Base-by-base conservation (phyloP, 2,888 invertebrate genomes). In the Pandemis cinnamomeana region DNA sequence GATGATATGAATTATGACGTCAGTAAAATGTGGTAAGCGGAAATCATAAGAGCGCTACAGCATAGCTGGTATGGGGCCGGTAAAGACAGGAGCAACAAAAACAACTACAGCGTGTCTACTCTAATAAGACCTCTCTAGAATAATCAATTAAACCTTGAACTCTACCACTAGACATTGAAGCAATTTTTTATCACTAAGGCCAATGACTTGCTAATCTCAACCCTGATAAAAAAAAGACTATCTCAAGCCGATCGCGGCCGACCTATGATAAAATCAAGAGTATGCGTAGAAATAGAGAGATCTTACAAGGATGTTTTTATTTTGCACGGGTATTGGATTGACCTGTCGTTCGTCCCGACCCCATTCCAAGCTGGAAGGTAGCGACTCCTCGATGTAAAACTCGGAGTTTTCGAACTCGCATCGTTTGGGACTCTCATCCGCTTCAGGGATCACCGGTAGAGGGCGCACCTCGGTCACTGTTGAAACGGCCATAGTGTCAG, bases 351-450 rank as follows among this genome's bases (percentile, higher is more conserved):
- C 87, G 78, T 87, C 87, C 89, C 95, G 95, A 91, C 95, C 95
- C 93, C 95, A 96, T 84, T 96, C 96, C 91, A 97, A 96, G 88
- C 97, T 97, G 85, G 97, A 97, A 75, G 97, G 97, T 92, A 97
- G 95, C 78, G 97, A 97, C 91, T 98, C 98, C 87, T 98, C 98
- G 91, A 98, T 97, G 95, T 97, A 98, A 95, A 96, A 97, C 89
- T 98, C 97, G 67, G 97, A 97, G 86, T 96, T 96, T 84, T 96
- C 95, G 91, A 97, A 97, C 91, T 97, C 84, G 69, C 77, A 75
- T 20, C 72, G 76, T 46, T 75, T 76, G 67, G 82, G 80, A 77
- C 80, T 83, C 77, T 76, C 79, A 71, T 75, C 77, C 62, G 78
- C 82, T 79, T 89, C 91, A 84, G 78, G 78, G 82, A 89, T 85